phyloP scores from a whole-genome alignment of 2,113 vertebrate genomes.

The Vulpes vulpes region DNA sequence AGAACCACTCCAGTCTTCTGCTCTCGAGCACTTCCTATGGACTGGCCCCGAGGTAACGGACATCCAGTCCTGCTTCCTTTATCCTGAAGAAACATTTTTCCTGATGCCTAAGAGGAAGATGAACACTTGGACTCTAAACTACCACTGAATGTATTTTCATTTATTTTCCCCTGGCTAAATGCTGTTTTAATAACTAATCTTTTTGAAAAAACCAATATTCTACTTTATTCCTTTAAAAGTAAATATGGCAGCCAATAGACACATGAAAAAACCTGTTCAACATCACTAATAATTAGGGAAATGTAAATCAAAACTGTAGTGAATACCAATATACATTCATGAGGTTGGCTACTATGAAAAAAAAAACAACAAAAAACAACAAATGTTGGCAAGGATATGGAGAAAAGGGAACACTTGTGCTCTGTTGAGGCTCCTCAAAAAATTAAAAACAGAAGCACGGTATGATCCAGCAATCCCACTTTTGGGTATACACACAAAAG shows the following conservation, averaged over 20 bases:
- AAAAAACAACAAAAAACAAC: not conserved
- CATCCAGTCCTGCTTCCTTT: not conserved
- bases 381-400: not conserved
- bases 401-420: not conserved
- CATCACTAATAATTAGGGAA: not conserved
- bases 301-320: not conserved
- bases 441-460: not conserved
- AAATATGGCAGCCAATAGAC: not conserved
- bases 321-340: not conserved
- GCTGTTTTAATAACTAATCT: not conserved
- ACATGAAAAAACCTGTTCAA: not conserved
- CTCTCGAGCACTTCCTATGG: not conserved
- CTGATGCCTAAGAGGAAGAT: not conserved
- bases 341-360: not conserved
- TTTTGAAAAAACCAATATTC: not conserved
- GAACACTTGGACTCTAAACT: not conserved
- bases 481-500: not conserved
- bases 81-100: not conserved
- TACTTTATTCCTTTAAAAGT: not conserved
- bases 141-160: not conserved
- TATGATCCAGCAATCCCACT: not conserved
- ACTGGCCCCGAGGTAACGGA: accelerated
- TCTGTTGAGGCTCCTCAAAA: not conserved
- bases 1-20: not conserved
- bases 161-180: not conserved